These are phyloP conservation scores for Mesoclemmys tuberculata DNA, from an alignment of 2,113 vertebrate species.

Conservation along the genomic window DNA sequence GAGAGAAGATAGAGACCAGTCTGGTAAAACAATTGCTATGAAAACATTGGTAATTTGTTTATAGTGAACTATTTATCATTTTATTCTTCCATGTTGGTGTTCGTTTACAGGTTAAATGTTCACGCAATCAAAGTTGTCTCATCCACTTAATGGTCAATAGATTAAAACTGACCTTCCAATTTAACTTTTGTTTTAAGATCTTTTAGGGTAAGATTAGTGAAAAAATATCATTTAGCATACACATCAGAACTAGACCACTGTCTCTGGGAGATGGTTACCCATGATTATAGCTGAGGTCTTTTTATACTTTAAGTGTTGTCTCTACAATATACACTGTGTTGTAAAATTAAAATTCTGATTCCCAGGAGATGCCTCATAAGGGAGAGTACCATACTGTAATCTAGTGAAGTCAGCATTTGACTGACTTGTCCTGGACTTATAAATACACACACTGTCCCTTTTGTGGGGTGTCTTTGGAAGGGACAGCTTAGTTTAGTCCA, in stretches of 20 bases:
- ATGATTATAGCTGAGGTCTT: fast-evolving
- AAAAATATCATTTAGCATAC: neutral
- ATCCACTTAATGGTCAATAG: slow-evolving; percentile 4
- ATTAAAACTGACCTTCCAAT: slow-evolving; percentile 47
- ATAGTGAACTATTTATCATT: neutral
- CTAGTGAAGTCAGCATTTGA: neutral
- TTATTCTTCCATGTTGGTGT: neutral
- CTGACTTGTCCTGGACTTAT: neutral
- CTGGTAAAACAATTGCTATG: neutral
- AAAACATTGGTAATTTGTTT: neutral
- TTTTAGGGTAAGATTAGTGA: neutral
- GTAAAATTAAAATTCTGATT: too few species aligned
- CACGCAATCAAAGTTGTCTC: neutral
- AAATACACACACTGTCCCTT: neutral
- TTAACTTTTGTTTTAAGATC: slow-evolving; percentile 38
- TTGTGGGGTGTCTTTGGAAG: neutral
- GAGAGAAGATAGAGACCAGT: neutral
- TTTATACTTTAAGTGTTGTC: neutral
- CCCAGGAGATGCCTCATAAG: too few species aligned
- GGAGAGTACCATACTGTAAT: neutral
- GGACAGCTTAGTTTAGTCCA: neutral
- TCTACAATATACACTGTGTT: neutral
- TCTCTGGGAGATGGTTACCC: neutral
- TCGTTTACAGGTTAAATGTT: slow-evolving; percentile 19
- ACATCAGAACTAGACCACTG: fast-evolving